Evolutionary conservation across 1,140 invertebrate genomes (phyloP).

Genomic region (Caerostris darwini): DNA sequence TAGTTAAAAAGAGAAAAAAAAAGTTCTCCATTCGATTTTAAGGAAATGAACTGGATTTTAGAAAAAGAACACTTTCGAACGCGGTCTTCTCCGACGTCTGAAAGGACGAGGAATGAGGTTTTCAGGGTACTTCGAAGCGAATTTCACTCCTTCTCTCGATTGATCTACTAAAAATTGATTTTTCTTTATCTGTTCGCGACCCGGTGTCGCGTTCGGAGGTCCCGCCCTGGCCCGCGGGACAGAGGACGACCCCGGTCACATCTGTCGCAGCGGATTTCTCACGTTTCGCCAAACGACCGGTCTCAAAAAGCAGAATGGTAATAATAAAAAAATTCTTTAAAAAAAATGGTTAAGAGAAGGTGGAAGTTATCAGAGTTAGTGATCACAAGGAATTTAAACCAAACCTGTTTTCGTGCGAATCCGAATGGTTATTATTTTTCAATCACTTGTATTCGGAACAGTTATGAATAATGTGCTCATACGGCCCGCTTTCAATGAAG

Average conservation of each 20-base stretch:
- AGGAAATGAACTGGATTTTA: too few species aligned
- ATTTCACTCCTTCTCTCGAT: neutral
- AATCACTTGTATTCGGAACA: neutral
- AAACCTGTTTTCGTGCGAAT: neutral
- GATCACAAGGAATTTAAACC: neutral
- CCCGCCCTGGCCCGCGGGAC: constrained; percentile 3
- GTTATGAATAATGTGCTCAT: too few species aligned
- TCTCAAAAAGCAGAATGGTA: neutral
- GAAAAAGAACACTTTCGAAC: too few species aligned
- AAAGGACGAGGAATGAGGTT: neutral
- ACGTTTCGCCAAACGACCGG: constrained; percentile 2
- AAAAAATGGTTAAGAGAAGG: neutral
- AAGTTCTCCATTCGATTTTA: too few species aligned
- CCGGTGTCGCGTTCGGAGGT: neutral
- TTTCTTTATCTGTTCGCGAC: neutral
- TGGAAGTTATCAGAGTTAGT: neutral
- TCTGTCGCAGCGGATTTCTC: constrained; percentile 1
- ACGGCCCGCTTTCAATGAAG: too few species aligned
- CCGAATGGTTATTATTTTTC: neutral
- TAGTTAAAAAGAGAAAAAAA: too few species aligned
- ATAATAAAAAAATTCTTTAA: neutral
- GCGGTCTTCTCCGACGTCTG: too few species aligned
- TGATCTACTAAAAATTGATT: constrained; percentile 1
- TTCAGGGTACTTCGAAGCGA: neutral
- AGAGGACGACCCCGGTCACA: neutral